Base-by-base conservation (phyloP, 2,113 vertebrate species). In the Cercopithecus mona region DNA sequence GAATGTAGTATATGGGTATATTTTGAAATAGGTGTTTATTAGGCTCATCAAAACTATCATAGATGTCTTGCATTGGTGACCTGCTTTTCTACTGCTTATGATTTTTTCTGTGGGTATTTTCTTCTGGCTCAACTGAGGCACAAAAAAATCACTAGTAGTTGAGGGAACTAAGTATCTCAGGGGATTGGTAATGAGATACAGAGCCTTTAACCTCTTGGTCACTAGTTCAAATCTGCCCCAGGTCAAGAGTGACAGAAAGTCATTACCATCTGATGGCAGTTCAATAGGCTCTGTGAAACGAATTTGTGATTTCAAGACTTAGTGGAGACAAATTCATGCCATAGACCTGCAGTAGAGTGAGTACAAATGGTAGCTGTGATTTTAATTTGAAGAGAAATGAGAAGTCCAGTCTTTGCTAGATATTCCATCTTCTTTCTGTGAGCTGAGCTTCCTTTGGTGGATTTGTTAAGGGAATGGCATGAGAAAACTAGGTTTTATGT, bases 161-260 rank as follows among this genome's bases (percentile, higher is more conserved):
- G 92, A 93, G 66, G 10, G 25, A 76, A 87, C 43, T 50, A 35
- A 78, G 52, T 84, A 59, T 98, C 93, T 98, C 73, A 89, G 86
- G 96, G 38, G 45, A 72, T 45, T 96, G 82, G 90, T 93, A 96
- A 95, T 95, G 95, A 98, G 88, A 98, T 93, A 94, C 70, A 94
- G 97, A 97, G 88, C 91, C 90, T 98, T 95, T 96, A 94, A 97
- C 93, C 97, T 98, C 93, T 59, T 85, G 93, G 95, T 97, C 95
- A 96, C 96, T 78, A 93, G 97, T 98, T 98, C 93, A 97, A 64
- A 97, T 96, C 96, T 93, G 81, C 97, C 92, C 59, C 59, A 94
- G 93, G 97, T 98, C 94, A 97, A 85, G 95, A 98, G 96, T 97
- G 98, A 97, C 97, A 98, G 98, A 98, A 98, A 98, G 97, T 96